Evolutionary conservation across 2,888 invertebrate species (phyloP), one percentile per base, ranked within the genome.

Genomic region (Geophilus truncorum): DNA sequence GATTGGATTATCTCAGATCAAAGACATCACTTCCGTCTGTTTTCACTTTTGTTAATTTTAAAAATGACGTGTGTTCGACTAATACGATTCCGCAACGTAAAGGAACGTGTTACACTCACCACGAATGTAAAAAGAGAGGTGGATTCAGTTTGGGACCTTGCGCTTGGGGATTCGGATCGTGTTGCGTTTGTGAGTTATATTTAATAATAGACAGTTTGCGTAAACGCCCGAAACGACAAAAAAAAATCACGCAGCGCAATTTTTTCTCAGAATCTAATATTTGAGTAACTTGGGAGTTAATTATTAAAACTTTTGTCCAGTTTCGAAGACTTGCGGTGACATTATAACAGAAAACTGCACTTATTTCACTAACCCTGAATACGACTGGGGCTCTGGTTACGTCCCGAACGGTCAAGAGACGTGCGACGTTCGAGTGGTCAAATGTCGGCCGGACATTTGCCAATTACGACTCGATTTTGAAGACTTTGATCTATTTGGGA

Each of bases 291-390:
- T n/a, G n/a, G n/a, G n/a, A n/a, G n/a, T n/a, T 21, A n/a, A 28
- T 40, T 40, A 40, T 40, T 9, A 2, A 3, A 12, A 18, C 18
- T 28, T 32, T 9, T 77, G 62, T 76, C 1, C 86, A 95, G 95
- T 94, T 86, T 90, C 93, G 86, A 91, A 91, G 62, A 91, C 92
- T 0, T 95, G 95, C 84, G 94, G 94, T 0, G 92, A 92, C 79
- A 90, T 91, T 0, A 92, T 93, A 0, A 89, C 91, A 0, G 93
- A 94, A 85, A 95, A 95, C 85, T 92, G 93, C 0, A 95, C 95
- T 0, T 94, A 94, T 85, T 95, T 95, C 86, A 94, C 94, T 0
- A 94, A 94, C 86, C 90, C 90, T 0, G 93, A 93, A 82, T 94
- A 94, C 87, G 80, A 80, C 0, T 80, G 80, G 80, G 80, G 80